Conservation (phyloP, 1,140 invertebrate genomes). For the Oryzaephilus surinamensis region DNA sequence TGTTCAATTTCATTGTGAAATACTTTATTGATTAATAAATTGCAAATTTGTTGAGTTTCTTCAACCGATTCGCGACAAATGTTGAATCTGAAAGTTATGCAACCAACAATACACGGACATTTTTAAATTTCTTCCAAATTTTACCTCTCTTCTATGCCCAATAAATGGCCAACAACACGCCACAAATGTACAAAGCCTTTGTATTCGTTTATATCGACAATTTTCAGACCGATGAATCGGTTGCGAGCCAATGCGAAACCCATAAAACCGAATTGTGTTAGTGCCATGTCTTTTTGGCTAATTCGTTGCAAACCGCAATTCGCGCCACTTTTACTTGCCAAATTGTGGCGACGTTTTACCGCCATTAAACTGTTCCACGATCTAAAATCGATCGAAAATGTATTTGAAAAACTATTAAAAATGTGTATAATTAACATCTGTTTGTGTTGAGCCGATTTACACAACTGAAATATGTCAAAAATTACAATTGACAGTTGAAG, state of each 20-base stretch:
- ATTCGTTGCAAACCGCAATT: conserved; percentile 39
- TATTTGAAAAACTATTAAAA: too few species aligned
- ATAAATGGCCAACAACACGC: conserved; percentile 65
- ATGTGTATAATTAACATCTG: too few species aligned
- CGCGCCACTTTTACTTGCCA: conserved; percentile 41
- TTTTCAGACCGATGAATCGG: conserved; percentile 49
- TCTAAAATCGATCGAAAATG: conserved; percentile 35
- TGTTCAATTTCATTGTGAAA: conserved; percentile 16
- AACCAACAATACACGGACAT: conserved; percentile 14
- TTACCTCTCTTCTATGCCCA: conserved; percentile 66
- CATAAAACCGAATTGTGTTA: conserved; percentile 82
- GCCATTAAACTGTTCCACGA: conserved; percentile 54
- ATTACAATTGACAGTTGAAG: too few species aligned
- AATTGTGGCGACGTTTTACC: conserved; percentile 55
- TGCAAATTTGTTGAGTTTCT: conserved; percentile 30
- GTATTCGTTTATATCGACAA: conserved; percentile 45
- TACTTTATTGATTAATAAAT: conserved; percentile 17
- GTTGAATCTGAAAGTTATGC: conserved; percentile 27
- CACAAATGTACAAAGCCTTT: conserved; percentile 73
- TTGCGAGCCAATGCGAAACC: conserved; percentile 60
- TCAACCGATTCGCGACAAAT: conserved; percentile 29
- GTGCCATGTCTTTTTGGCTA: conserved; percentile 69
- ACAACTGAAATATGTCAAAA: too few species aligned
- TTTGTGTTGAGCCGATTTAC: too few species aligned
- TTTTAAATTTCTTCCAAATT: conserved; percentile 26